These are phyloP conservation scores for Harpagoxenus sublaevis DNA, from an alignment of 2,888 invertebrate species.

Conservation along the genomic window DNA sequence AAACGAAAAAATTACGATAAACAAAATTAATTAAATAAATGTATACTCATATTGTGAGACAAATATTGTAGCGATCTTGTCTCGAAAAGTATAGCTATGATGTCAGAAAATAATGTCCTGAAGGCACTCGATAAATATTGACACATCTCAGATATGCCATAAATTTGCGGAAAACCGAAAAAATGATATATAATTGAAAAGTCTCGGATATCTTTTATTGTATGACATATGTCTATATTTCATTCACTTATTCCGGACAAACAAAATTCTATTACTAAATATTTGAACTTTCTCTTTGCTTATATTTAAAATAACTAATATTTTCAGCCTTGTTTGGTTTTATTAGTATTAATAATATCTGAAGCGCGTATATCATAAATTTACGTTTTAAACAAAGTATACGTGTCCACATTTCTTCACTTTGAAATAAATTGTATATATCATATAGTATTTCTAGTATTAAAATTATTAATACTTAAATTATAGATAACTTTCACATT, in stretches of 20 bases:
- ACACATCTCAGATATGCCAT: background rate
- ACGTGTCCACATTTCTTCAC: background rate
- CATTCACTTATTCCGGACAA: constrained; percentile 79
- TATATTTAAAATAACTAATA: background rate
- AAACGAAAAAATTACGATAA: background rate
- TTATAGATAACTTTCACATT: background rate
- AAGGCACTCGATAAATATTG: background rate
- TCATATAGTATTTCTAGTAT: background rate
- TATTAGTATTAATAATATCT: background rate
- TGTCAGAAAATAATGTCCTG: background rate
- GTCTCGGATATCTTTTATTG: background rate
- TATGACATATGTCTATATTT: constrained; percentile 42
- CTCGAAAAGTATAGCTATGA: background rate
- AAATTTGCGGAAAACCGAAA: background rate
- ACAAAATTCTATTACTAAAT: constrained; percentile 58
- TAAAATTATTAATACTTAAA: background rate
- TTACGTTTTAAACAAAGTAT: background rate
- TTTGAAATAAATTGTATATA: background rate
- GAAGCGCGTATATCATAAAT: background rate
- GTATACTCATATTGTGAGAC: background rate
- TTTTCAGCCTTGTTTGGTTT: background rate
- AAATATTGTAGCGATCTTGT: background rate
- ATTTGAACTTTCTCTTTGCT: background rate
- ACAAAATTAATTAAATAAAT: background rate
- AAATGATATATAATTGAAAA: background rate